These are phyloP conservation scores for Aricia artaxerxes DNA, from an alignment of 2,888 invertebrate species.

Conservation along the genomic window DNA sequence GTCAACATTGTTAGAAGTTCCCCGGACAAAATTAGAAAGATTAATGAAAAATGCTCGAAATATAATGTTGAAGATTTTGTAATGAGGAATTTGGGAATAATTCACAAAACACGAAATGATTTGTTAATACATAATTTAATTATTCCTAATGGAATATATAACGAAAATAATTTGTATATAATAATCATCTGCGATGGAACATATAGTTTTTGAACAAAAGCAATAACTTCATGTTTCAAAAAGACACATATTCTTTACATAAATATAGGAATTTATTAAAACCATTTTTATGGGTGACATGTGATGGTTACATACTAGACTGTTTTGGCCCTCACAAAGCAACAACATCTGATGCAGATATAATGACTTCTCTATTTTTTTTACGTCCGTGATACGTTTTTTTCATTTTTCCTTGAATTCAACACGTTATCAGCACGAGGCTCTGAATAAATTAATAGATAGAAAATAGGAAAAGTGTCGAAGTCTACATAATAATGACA, in stretches of 20 bases:
- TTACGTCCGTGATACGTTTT: too few species aligned
- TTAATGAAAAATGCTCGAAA: background rate
- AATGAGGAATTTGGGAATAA: background rate
- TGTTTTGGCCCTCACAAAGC: background rate
- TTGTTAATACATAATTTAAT: background rate
- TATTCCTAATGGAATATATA: background rate
- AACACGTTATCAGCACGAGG: too few species aligned
- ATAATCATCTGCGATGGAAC: background rate
- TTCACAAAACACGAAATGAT: background rate
- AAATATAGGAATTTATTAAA: background rate
- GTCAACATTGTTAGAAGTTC: background rate
- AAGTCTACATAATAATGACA: too few species aligned
- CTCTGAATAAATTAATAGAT: too few species aligned
- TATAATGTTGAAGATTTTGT: background rate
- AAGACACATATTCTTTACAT: background rate
- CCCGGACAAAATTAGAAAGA: background rate
- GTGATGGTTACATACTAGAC: background rate
- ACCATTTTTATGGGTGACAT: background rate
- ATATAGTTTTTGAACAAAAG: background rate
- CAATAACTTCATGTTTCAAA: background rate
- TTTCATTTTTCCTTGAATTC: too few species aligned
- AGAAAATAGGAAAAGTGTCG: too few species aligned
- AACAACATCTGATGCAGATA: slow-evolving; percentile 15
- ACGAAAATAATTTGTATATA: background rate
- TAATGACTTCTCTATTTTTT: background rate